These are phyloP conservation scores for Catharus fuscescens DNA, from an alignment of 2,113 vertebrate genomes.

Conservation along the genomic window DNA sequence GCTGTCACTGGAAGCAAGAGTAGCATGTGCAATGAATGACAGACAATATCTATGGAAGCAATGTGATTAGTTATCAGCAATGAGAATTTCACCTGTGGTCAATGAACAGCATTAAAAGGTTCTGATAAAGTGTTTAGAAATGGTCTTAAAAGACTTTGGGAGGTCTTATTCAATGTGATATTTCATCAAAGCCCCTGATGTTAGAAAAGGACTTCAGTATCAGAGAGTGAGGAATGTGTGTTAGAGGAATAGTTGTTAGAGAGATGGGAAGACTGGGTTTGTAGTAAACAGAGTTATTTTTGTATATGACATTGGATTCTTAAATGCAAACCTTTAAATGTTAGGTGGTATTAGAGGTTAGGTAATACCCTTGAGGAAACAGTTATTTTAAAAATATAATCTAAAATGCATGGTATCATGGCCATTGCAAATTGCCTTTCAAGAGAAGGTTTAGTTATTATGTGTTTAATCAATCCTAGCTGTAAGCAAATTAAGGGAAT, in stretches of 20 bases:
- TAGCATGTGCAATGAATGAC: not conserved
- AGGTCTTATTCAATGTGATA: not conserved
- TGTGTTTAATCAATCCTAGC: conserved; percentile 66
- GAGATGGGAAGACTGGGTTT: not conserved
- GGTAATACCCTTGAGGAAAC: conserved; percentile 49
- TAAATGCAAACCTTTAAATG: conserved; percentile 4
- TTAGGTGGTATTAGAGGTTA: conserved; percentile 14
- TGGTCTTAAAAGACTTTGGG: not conserved
- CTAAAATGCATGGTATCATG: conserved; percentile 54
- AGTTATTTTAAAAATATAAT: conserved; percentile 51
- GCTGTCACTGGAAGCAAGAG: not conserved
- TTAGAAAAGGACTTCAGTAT: not conserved
- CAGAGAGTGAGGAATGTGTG: not conserved
- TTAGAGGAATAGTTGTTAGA: not conserved
- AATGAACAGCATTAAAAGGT: not conserved
- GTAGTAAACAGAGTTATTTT: not conserved
- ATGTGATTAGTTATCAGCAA: not conserved
- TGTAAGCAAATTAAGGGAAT: conserved; percentile 46
- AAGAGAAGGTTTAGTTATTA: conserved; percentile 49
- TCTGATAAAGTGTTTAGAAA: not conserved
- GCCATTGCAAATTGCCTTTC: conserved; percentile 58
- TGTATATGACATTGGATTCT: conserved; percentile 4
- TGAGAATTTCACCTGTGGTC: not conserved
- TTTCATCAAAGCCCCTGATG: not conserved
- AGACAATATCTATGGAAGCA: not conserved